These are phyloP conservation scores for Lateolabrax maculatus DNA, from an alignment of 2,797 vertebrate genomes.

Conservation along the genomic window DNA sequence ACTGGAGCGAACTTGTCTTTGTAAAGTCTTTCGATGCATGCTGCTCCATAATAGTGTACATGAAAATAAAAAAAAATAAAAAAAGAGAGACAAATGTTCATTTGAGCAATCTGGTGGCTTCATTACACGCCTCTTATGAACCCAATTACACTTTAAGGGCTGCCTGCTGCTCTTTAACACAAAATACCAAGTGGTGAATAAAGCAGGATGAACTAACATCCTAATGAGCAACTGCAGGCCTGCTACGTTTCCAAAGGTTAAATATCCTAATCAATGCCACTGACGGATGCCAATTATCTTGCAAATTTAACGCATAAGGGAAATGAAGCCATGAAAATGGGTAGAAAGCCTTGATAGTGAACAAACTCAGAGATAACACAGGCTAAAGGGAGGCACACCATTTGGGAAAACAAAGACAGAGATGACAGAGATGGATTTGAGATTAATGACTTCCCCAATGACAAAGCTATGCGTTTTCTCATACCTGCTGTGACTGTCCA, in stretches of 20 bases:
- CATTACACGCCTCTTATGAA: constrained; percentile 54
- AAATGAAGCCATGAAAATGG: constrained; percentile 20
- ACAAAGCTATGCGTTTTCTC: constrained; percentile 42
- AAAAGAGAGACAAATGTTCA: not conserved
- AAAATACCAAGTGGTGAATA: constrained; percentile 59
- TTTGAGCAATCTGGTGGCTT: constrained; percentile 34
- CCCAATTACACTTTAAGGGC: constrained; percentile 56
- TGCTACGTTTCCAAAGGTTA: constrained; percentile 64
- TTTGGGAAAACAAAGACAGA: constrained; percentile 23
- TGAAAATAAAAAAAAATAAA: not conserved
- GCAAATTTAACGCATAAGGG: constrained; percentile 32
- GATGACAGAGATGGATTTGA: constrained; percentile 43
- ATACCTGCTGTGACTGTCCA: constrained; percentile 65
- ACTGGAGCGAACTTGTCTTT: constrained; percentile 7
- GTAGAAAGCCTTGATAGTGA: constrained; percentile 7
- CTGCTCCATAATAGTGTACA: not conserved
- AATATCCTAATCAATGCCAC: constrained; percentile 65
- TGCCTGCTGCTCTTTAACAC: constrained; percentile 49
- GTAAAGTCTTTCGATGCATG: constrained; percentile 2
- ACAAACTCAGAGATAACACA: not conserved
- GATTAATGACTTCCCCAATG: constrained; percentile 57
- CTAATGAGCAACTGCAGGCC: constrained; percentile 43
- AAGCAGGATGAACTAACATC: constrained; percentile 53
- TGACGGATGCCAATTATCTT: constrained; percentile 52
- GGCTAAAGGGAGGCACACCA: constrained; percentile 12